Percentiles rank a stretch among this genome's conserved stretches.
Conservation (phyloP, 2,113 vertebrate genomes). For the Saguinus imperator region DNA sequence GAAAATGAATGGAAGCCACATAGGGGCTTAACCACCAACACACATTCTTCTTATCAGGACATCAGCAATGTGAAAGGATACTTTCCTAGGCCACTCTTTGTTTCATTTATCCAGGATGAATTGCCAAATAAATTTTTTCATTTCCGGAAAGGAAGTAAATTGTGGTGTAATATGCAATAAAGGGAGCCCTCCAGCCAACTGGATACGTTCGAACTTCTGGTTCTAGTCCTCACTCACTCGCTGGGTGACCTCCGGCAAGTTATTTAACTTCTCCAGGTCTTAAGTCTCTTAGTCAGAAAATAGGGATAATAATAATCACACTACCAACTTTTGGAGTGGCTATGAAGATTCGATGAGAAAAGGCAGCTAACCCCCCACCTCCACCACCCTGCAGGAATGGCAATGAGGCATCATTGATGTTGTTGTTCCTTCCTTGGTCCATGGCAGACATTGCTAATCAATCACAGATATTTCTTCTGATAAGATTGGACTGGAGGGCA, state of each 20-base stretch:
- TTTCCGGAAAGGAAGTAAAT: background rate
- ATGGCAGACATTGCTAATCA: background rate
- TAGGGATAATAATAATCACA: background rate
- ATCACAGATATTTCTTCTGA: background rate
- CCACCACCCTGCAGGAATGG: background rate
- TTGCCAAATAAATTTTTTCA: background rate
- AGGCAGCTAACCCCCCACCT: background rate
- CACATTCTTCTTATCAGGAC: background rate
- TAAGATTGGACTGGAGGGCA: background rate
- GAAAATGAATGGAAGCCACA: background rate
- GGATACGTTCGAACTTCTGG: background rate
- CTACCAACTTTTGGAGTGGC: background rate
- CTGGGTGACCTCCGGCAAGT: background rate
- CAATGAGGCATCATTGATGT: fast-evolving
- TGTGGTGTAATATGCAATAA: background rate
- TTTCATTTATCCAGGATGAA: background rate
- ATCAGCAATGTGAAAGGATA: background rate
- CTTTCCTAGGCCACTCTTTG: background rate
- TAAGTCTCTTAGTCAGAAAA: background rate
- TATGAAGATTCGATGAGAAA: background rate
- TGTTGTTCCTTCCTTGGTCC: background rate
- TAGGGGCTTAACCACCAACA: background rate
- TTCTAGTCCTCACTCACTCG: background rate
- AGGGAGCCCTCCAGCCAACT: fast-evolving
- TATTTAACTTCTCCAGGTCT: background rate